Conservation (phyloP, 2,888 invertebrate species). For the Pomacea canaliculata region DNA sequence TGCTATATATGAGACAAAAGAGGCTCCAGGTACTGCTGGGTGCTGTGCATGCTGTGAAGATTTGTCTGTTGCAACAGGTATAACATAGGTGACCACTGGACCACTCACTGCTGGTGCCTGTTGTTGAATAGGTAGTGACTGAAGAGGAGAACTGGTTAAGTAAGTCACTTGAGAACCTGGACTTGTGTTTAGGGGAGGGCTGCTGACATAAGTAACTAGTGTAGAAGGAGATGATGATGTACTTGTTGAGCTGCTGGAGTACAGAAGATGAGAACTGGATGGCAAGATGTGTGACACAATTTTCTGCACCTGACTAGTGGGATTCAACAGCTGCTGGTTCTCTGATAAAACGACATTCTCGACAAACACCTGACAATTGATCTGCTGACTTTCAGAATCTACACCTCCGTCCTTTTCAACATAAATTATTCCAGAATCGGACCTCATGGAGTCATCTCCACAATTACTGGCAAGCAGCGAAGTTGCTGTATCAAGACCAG, state of each 20-base stretch:
- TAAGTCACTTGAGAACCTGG: not conserved
- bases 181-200: not conserved
- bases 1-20: no score
- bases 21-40: not conserved
- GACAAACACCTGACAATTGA: not conserved
- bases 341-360: constrained; percentile 22
- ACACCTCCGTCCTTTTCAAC: no score
- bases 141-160: not conserved
- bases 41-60: not conserved
- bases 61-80: not conserved
- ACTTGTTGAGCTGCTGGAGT: not conserved
- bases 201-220: constrained; percentile 13
- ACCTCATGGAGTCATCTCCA: no score
- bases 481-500: no score
- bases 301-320: not conserved
- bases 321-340: not conserved
- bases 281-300: not conserved
- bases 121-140: not conserved
- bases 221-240: constrained; percentile 1
- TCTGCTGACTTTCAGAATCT: constrained; percentile 3
- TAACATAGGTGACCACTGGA: constrained; percentile 14
- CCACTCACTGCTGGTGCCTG: constrained; percentile 1
- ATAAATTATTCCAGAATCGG: no score
- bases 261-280: not conserved
- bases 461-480: no score